Evolutionary conservation across 2,888 invertebrate species (phyloP).

Genomic region (Andrena fulva): DNA sequence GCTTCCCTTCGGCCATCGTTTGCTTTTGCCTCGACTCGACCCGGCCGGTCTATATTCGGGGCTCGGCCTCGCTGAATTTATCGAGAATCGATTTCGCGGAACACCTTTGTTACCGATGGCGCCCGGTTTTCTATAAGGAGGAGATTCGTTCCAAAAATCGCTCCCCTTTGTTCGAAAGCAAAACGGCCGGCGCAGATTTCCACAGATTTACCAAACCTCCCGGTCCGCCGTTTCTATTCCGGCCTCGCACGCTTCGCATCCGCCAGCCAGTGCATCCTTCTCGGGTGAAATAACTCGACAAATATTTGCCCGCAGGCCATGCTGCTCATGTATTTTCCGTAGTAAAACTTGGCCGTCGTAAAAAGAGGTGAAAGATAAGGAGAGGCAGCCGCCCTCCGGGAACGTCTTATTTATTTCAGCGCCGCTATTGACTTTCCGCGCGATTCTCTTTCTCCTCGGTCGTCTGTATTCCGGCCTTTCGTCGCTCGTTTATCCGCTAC

Average conservation of each 20-base stretch:
- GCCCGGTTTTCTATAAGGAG: neutral
- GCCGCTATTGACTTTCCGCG: conserved; percentile 37
- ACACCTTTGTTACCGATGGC: neutral
- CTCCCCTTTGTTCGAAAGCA: neutral
- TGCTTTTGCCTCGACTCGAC: neutral
- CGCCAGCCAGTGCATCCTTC: neutral
- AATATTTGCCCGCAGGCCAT: conserved; percentile 47
- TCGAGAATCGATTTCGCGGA: conserved; percentile 2
- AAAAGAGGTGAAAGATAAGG: conserved; percentile 36
- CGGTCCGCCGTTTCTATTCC: neutral
- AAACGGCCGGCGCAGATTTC: neutral
- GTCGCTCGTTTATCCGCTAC: neutral
- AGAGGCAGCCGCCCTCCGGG: neutral
- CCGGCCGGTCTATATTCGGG: too few species aligned
- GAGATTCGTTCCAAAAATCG: neutral
- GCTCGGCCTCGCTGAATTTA: neutral
- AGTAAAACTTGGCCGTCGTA: conserved; percentile 14
- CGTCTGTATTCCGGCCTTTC: conserved; percentile 2
- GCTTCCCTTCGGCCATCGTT: neutral
- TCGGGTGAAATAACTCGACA: conserved; percentile 18
- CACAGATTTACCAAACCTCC: neutral
- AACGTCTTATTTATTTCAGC: conserved; percentile 56
- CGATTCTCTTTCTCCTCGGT: conserved; percentile 8
- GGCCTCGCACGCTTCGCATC: neutral
- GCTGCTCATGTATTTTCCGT: conserved; percentile 23